Percentiles rank a stretch among this genome's conserved stretches.
These are phyloP conservation scores for Esox masquinongy DNA, from an alignment of 2,797 vertebrate species.

Conservation along the genomic window DNA sequence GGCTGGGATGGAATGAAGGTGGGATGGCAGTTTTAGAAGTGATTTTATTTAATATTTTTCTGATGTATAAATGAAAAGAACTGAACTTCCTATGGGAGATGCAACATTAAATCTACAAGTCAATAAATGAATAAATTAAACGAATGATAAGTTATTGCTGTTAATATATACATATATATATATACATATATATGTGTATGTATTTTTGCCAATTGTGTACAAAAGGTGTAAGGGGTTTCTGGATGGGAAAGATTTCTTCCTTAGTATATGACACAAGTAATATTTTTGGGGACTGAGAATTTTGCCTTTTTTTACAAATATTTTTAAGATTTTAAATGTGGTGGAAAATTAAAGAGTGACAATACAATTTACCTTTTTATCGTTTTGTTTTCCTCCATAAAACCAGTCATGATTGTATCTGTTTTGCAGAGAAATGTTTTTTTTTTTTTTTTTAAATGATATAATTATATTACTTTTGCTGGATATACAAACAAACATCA, in stretches of 20 bases:
- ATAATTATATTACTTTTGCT: conserved; percentile 35
- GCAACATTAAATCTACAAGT: conserved; percentile 78
- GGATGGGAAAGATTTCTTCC: conserved; percentile 76
- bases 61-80: conserved; percentile 79
- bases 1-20: conserved; percentile 43
- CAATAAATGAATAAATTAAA: conserved; percentile 83
- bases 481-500: conserved; percentile 55
- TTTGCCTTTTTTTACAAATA: conserved; percentile 84
- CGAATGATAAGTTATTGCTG: conserved; percentile 86
- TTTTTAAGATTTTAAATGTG: conserved; percentile 84
- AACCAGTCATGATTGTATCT: conserved; percentile 72
- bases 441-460: conserved; percentile 54
- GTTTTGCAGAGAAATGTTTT: conserved; percentile 72
- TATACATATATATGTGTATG: conserved; percentile 63
- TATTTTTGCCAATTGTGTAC: conserved; percentile 84
- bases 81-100: conserved; percentile 86
- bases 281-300: conserved; percentile 82
- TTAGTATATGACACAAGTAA: conserved; percentile 74
- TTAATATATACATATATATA: conserved; percentile 74
- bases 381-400: conserved; percentile 64
- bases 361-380: conserved; percentile 85
- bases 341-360: conserved; percentile 77
- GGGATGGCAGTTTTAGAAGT: conserved; percentile 72
- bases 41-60: conserved; percentile 97
- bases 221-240: conserved; percentile 75